Conservation (phyloP, 2,888 invertebrate species). For the Orchesella flavescens region DNA sequence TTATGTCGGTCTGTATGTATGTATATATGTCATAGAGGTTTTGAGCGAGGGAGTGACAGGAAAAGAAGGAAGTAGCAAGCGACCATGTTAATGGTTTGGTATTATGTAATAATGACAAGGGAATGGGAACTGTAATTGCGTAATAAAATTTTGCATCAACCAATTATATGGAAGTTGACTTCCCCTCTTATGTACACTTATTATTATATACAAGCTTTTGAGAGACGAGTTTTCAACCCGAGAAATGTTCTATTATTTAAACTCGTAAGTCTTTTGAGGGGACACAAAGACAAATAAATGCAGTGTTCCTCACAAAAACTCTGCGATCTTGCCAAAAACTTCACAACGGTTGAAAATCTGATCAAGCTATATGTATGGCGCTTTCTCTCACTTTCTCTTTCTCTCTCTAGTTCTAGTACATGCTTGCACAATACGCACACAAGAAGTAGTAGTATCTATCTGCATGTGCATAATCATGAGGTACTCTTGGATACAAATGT, state of each 20-base stretch:
- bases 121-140: constrained; percentile 44
- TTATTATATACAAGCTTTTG: not conserved
- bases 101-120: constrained; percentile 50
- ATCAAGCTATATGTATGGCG: not conserved
- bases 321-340: constrained; percentile 31
- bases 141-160: constrained; percentile 58
- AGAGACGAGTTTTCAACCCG: not conserved
- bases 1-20: not conserved
- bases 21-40: too few relatives aligned
- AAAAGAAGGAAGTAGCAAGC: constrained; percentile 18
- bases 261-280: not conserved
- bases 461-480: too few relatives aligned
- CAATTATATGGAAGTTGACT: constrained; percentile 50
- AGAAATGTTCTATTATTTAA: constrained; percentile 9
- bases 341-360: not conserved
- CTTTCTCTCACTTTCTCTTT: too few relatives aligned
- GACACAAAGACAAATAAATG: constrained; percentile 16
- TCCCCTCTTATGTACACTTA: not conserved
- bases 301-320: not conserved
- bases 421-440: too few relatives aligned
- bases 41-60: constrained; percentile 8
- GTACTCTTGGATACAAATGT: too few relatives aligned
- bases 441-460: too few relatives aligned
- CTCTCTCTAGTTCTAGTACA: too few relatives aligned
- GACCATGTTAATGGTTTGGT: constrained; percentile 36